phyloP scores from a whole-genome alignment of 1,140 invertebrate species.

The Chrysomallon squamiferum region DNA sequence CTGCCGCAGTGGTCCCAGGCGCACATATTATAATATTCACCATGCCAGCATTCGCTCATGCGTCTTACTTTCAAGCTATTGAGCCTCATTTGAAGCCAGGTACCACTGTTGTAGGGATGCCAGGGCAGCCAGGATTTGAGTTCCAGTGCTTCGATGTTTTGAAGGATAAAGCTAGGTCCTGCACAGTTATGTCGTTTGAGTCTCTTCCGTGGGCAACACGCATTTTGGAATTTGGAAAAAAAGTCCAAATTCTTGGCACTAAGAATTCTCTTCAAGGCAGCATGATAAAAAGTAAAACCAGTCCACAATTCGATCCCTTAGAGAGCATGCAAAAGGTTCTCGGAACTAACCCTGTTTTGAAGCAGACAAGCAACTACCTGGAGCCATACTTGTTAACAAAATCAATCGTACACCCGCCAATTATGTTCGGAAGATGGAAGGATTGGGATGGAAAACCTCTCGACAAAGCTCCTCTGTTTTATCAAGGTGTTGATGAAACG shows the following conservation, averaged over 20 bases:
- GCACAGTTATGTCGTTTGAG: not conserved
- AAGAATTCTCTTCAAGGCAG: not conserved
- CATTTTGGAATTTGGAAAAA: not conserved
- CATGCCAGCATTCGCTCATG: slow-evolving; percentile 42
- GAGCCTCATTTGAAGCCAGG: slow-evolving; percentile 30
- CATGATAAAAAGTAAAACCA: not conserved
- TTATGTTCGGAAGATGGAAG: slow-evolving; percentile 47
- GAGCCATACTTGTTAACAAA: slow-evolving; percentile 31
- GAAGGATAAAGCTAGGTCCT: not conserved
- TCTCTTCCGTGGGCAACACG: not conserved
- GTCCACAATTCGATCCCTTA: not conserved
- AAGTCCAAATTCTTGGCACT: not conserved
- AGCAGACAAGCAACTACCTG: not conserved
- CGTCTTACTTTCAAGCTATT: slow-evolving; percentile 45
- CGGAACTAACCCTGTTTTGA: not conserved
- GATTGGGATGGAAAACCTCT: slow-evolving; percentile 52
- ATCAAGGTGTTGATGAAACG: slow-evolving; percentile 37
- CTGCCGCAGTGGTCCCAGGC: slow-evolving; percentile 28
- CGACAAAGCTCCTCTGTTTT: slow-evolving; percentile 39
- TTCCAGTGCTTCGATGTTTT: not conserved
- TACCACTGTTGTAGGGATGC: slow-evolving; percentile 41
- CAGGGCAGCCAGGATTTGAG: slow-evolving; percentile 18
- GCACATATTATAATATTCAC: slow-evolving; percentile 40
- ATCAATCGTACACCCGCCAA: slow-evolving; percentile 40
- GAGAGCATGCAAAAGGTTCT: not conserved